phyloP scores from a whole-genome alignment of 2,888 invertebrate species.

The Drosophila histrio region DNA sequence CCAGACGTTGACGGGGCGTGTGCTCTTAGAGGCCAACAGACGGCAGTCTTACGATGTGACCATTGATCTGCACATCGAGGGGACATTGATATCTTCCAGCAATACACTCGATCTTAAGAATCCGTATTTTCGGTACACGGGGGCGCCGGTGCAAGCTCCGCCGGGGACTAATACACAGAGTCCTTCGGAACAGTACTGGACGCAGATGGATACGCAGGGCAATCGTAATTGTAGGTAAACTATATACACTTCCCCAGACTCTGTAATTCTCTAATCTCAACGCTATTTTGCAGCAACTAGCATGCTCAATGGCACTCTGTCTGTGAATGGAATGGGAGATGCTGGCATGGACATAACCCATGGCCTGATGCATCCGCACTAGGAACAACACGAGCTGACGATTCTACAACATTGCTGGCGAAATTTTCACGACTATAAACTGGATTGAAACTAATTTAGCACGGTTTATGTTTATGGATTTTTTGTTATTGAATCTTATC shows the following conservation, averaged over 20 bases:
- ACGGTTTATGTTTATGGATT: slow-evolving; percentile 15
- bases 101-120: slow-evolving; percentile 99
- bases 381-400: slow-evolving; percentile 16
- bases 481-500: slow-evolving; percentile 34
- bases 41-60: slow-evolving; percentile 99
- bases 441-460: slow-evolving; percentile 35
- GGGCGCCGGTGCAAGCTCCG: slow-evolving; percentile 95
- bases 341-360: slow-evolving; percentile 89
- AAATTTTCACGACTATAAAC: slow-evolving; percentile 20
- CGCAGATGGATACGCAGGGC: slow-evolving; percentile 91
- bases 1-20: slow-evolving; percentile 94
- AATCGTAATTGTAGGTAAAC: slow-evolving; percentile 79
- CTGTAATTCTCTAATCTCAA: neutral
- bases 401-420: slow-evolving; percentile 41
- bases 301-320: slow-evolving; percentile 91
- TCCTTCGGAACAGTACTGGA: slow-evolving; percentile 97
- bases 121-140: slow-evolving; percentile 98
- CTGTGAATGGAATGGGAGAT: slow-evolving; percentile 90
- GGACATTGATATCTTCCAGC: slow-evolving; percentile 92
- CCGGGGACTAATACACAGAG: slow-evolving; percentile 95
- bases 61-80: slow-evolving; percentile 95
- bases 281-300: slow-evolving; percentile 86
- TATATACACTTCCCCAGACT: neutral
- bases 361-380: slow-evolving; percentile 81
- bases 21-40: slow-evolving; percentile 95